A percentile compares a stretch with the other conserved stretches of the same genome.
Evolutionary conservation across 1,140 invertebrate genomes (phyloP).

Genomic region (Danaus plexippus): DNA sequence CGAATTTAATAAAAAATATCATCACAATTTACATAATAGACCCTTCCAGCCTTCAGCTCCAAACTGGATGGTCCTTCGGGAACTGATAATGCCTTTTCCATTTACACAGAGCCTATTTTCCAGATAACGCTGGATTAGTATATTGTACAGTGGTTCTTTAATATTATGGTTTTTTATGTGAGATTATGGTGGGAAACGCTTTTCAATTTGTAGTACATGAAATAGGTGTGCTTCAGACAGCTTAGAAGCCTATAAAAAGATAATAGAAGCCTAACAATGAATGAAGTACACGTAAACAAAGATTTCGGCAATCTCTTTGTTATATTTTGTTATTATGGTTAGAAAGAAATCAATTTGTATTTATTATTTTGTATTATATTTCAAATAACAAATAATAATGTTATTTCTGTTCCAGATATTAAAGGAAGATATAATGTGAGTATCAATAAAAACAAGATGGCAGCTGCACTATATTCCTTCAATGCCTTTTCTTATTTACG

Average conservation of each 20-base stretch:
- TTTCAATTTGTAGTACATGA: constrained; percentile 14
- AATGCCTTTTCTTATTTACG: constrained; percentile 6
- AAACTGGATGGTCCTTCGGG: constrained; percentile 34
- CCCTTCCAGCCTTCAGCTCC: constrained; percentile 22
- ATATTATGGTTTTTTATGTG: constrained; percentile 29
- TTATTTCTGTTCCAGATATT: constrained; percentile 9
- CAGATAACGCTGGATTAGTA: constrained; percentile 49
- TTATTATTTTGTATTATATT: too few species aligned
- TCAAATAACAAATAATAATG: constrained; percentile 1
- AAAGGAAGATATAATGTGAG: constrained; percentile 10
- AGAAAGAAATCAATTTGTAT: too few species aligned
- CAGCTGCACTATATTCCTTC: too few species aligned
- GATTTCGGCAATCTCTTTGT: constrained; percentile 7
- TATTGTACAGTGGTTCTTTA: constrained; percentile 32
- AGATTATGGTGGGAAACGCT: constrained; percentile 23
- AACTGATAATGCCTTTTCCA: constrained; percentile 42
- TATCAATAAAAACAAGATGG: background rate
- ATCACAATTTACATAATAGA: constrained; percentile 47
- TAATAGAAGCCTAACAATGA: too few species aligned
- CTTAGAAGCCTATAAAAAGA: constrained; percentile 7
- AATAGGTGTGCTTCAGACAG: constrained; percentile 17
- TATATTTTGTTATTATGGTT: too few species aligned
- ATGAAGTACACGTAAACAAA: background rate
- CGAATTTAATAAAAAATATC: constrained; percentile 41
- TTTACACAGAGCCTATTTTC: constrained; percentile 37